These are phyloP conservation scores for Bolborhynchus lineola DNA, from an alignment of 2,113 vertebrate genomes.

Conservation along the genomic window DNA sequence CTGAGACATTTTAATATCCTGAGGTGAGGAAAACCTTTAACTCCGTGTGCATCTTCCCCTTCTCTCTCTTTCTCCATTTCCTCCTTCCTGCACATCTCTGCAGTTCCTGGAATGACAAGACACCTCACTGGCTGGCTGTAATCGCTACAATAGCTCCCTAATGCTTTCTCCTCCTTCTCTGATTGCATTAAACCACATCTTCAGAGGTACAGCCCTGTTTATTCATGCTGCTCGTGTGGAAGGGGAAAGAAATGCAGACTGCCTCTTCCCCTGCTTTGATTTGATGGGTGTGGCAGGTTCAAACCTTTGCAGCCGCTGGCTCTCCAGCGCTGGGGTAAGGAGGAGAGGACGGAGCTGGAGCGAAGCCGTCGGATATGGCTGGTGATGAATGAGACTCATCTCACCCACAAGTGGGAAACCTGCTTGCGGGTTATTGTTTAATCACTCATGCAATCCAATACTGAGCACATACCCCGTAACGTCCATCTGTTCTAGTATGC, in stretches of 20 bases:
- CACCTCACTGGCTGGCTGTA: constrained; percentile 13
- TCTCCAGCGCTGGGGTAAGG: not conserved
- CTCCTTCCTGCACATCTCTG: constrained; percentile 33
- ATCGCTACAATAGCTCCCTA: constrained; percentile 51
- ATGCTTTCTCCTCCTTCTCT: constrained; percentile 48
- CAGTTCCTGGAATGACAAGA: constrained; percentile 43
- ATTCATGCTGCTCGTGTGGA: constrained; percentile 73
- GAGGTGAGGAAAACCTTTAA: constrained; percentile 29
- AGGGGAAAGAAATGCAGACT: constrained; percentile 75
- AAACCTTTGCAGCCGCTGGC: constrained; percentile 70
- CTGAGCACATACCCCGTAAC: constrained; percentile 63
- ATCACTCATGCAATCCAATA: constrained; percentile 64
- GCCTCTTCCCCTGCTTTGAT: constrained; percentile 66
- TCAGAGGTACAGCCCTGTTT: constrained; percentile 60
- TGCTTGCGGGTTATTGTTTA: constrained; percentile 62
- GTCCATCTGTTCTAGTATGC: constrained; percentile 57
- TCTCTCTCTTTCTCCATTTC: constrained; percentile 7
- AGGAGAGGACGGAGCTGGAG: constrained; percentile 7
- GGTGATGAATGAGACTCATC: constrained; percentile 56
- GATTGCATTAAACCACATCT: constrained; percentile 62
- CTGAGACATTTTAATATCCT: constrained; percentile 55
- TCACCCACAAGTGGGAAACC: constrained; percentile 71
- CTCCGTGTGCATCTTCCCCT: not conserved
- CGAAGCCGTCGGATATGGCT: not conserved
- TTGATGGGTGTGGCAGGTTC: constrained; percentile 80